Conservation (phyloP, 2,113 vertebrate genomes). For the Pampusana beccarii region DNA sequence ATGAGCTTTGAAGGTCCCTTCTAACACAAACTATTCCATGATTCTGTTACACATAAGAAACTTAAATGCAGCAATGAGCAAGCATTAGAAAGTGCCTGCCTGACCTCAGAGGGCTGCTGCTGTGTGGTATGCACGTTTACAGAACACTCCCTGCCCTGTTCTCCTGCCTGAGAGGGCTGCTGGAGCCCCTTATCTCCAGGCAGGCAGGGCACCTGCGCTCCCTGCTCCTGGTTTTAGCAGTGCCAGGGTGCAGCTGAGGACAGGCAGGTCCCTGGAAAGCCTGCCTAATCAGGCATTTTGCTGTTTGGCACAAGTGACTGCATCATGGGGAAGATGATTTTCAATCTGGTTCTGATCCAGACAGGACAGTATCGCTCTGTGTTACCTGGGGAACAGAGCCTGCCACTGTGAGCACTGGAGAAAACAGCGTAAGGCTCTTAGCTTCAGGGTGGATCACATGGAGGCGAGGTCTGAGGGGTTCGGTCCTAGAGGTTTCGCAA, state of each 20-base stretch:
- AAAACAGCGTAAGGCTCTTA: background rate
- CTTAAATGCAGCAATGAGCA: background rate
- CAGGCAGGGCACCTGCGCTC: background rate
- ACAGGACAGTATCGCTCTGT: background rate
- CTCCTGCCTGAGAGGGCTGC: background rate
- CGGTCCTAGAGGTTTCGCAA: background rate
- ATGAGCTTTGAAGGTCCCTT: too few relatives aligned
- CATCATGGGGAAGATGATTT: background rate
- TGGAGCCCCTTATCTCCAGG: background rate
- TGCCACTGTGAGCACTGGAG: background rate
- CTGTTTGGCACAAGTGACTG: background rate
- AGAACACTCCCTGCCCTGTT: background rate
- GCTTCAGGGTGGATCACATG: background rate
- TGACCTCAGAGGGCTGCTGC: background rate
- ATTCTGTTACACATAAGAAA: accelerated
- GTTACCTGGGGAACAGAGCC: background rate
- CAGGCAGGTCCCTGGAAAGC: background rate
- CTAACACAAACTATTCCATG: too few relatives aligned
- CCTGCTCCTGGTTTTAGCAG: background rate
- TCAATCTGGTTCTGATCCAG: background rate
- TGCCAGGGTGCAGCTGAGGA: background rate
- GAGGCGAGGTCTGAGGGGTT: background rate
- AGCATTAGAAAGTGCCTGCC: background rate
- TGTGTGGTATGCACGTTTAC: too few relatives aligned
- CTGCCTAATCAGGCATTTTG: conserved; percentile 25